A percentile compares a stretch with the other conserved stretches of the same genome.
Conservation (phyloP, 2,888 invertebrate species). For the Ectropis crepuscularia region DNA sequence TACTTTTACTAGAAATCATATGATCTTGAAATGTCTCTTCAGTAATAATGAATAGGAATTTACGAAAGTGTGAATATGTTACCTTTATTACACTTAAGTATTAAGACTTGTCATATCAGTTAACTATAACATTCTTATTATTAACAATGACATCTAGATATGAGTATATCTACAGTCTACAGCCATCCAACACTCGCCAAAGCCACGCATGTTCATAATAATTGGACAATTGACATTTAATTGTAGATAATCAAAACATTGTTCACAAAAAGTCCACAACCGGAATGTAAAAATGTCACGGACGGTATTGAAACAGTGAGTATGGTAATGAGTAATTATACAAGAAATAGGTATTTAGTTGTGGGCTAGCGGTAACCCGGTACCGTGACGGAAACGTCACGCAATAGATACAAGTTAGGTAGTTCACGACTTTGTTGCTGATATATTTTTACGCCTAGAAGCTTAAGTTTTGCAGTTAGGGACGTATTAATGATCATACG, state of each 20-base stretch:
- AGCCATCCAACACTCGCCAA: slow-evolving; percentile 21
- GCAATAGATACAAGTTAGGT: slow-evolving; percentile 24
- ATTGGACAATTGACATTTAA: slow-evolving; percentile 52
- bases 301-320: slow-evolving; percentile 37
- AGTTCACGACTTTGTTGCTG: slow-evolving; percentile 15
- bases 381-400: slow-evolving; percentile 38
- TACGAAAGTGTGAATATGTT: too few relatives aligned
- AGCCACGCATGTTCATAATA: slow-evolving; percentile 32
- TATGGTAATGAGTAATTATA: slow-evolving; percentile 37
- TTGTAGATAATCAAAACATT: slow-evolving; percentile 32
- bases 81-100: too few relatives aligned
- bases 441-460: not conserved
- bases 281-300: slow-evolving; percentile 46
- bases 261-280: slow-evolving; percentile 21
- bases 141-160: slow-evolving; percentile 16
- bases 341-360: slow-evolving; percentile 31
- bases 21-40: too few relatives aligned
- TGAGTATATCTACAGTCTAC: too few relatives aligned
- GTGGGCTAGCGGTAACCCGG: slow-evolving; percentile 29
- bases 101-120: too few relatives aligned
- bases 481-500: not conserved
- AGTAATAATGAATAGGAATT: too few relatives aligned
- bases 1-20: too few relatives aligned
- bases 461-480: too few relatives aligned
- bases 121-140: too few relatives aligned